phyloP scores from a whole-genome alignment of 2,888 invertebrate genomes.

The Pristionchus japonicus region DNA sequence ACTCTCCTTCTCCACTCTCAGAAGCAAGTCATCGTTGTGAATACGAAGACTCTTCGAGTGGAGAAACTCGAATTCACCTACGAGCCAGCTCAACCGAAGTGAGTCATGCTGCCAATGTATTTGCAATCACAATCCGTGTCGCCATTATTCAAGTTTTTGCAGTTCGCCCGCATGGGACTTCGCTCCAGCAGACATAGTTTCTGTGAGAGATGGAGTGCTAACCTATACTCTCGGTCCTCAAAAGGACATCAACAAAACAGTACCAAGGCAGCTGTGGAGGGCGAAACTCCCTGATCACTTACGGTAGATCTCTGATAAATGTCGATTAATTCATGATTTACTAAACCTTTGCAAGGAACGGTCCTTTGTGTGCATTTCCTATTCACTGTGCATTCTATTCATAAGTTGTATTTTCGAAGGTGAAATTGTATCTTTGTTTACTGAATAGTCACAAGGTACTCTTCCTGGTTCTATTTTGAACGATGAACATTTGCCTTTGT shows the following conservation, averaged over 20 bases:
- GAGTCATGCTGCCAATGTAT: neutral
- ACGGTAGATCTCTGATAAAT: neutral
- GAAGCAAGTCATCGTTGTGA: conserved; percentile 5
- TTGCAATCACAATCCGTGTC: neutral
- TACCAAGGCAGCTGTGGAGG: neutral
- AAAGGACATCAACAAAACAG: neutral
- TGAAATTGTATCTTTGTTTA: too few relatives aligned
- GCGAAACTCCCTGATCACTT: neutral
- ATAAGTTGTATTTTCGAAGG: too few relatives aligned
- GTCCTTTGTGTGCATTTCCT: too few relatives aligned
- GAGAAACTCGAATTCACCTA: neutral
- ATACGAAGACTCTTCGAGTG: neutral
- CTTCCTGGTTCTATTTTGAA: too few relatives aligned
- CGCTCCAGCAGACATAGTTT: neutral
- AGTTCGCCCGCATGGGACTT: neutral
- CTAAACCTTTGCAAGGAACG: too few relatives aligned
- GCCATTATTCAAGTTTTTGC: neutral
- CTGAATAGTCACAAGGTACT: too few relatives aligned
- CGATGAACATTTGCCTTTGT: too few relatives aligned
- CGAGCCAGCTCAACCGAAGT: neutral
- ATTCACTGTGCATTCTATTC: too few relatives aligned
- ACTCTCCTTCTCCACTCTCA: neutral
- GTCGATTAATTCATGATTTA: neutral
- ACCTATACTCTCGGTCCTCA: neutral
- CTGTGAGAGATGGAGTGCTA: neutral